phyloP scores from a whole-genome alignment of 2,888 invertebrate species.

The Pseudococcus longispinus region DNA sequence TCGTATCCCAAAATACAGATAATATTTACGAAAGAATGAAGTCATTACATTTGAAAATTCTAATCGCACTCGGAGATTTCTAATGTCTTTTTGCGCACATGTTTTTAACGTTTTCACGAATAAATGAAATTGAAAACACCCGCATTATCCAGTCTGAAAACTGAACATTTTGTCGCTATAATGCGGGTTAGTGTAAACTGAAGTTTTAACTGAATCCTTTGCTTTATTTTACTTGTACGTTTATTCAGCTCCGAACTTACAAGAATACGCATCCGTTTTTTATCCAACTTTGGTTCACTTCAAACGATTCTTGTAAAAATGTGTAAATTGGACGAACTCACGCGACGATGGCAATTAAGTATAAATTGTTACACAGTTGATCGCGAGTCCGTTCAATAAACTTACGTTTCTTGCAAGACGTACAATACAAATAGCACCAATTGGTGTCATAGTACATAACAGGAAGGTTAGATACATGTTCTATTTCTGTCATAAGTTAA shows the following conservation, averaged over 20 bases:
- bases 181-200: constrained; percentile 51
- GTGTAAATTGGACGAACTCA: not conserved
- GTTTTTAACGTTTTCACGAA: constrained; percentile 40
- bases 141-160: constrained; percentile 44
- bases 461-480: not conserved
- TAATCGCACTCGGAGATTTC: constrained; percentile 15
- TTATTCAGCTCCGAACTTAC: constrained; percentile 14
- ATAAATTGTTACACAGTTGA: not conserved
- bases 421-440: not conserved
- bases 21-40: constrained; percentile 15
- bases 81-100: constrained; percentile 46
- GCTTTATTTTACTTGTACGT: constrained; percentile 41
- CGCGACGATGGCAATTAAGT: not conserved
- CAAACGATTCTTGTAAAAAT: not conserved
- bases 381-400: not conserved
- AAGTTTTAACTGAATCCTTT: constrained; percentile 45
- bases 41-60: constrained; percentile 38
- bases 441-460: constrained; percentile 13
- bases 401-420: not conserved
- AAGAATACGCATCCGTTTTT: constrained; percentile 22
- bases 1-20: not conserved
- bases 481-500: constrained; percentile 38
- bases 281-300: not conserved
- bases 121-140: constrained; percentile 50
- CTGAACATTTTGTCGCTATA: constrained; percentile 21